phyloP scores from a whole-genome alignment of 2,113 vertebrate species.

The Sinocyclocheilus grahami region DNA sequence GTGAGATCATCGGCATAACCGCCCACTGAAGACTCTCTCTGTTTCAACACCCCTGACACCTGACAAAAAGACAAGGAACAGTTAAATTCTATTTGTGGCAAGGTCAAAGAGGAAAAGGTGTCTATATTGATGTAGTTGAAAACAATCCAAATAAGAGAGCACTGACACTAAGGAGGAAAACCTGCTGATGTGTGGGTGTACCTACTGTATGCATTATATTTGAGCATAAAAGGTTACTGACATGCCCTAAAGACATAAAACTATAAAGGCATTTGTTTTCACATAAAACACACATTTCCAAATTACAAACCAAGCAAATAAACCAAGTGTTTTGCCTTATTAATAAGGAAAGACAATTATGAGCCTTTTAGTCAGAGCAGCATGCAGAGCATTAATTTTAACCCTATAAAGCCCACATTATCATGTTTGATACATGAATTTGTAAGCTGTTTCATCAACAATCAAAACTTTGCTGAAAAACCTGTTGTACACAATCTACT shows the following conservation, averaged over 20 bases:
- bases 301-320: neutral
- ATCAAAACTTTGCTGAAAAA: neutral
- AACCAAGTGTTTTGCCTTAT: neutral
- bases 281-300: neutral
- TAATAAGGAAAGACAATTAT: neutral
- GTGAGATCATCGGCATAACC: conserved; percentile 86
- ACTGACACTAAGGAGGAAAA: neutral
- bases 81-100: neutral
- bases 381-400: neutral
- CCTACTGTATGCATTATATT: neutral
- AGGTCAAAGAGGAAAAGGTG: neutral
- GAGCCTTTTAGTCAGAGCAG: neutral
- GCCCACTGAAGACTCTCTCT: conserved; percentile 73
- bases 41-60: conserved; percentile 89
- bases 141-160: neutral
- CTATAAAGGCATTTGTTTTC: neutral
- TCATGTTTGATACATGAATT: neutral
- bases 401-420: neutral
- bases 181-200: neutral
- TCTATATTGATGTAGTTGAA: neutral
- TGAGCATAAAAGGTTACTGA: neutral
- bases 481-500: neutral
- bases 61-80: conserved; percentile 53
- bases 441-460: neutral
- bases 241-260: neutral